Evolutionary conservation across 2,113 vertebrate genomes (phyloP), one percentile per base, ranked within the genome.

Genomic region (Percina caprodes): DNA sequence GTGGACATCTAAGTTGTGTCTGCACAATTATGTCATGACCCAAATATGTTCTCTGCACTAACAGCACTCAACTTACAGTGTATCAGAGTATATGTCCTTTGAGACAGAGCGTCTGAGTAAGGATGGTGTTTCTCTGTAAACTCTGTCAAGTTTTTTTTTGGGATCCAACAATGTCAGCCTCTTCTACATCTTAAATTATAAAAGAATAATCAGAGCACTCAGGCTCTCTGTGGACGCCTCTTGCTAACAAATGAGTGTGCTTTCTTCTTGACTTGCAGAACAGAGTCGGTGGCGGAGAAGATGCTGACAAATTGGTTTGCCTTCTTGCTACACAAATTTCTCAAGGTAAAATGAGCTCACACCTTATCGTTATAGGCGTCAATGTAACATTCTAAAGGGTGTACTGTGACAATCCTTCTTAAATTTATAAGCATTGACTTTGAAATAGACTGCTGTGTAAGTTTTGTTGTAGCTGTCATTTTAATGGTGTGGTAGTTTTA

Each of bases 231-330:
- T 45, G 76, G 84, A 92, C 13, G 52, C 15, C 83, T 77, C 72
- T 58, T 33, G 61, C 80, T 88, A 77, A 89, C 81, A 88, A 86
- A 87, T 48, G 77, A 85, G 33, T 62, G 8, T 21, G 16, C 48
- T 55, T 52, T 16, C 45, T 23, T 86, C 80, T 82, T 84, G 80
- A 83, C 89, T 82, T 86, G 66, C 89, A 98, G 97, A 94, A 98
- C 97, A 0, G 93, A 94, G 88, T 94, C 93, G 1, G 93, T 94
- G 82, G 92, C 93, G 30, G 93, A 94, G 89, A 98, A 98, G 96
- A 98, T 98, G 97, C 94, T 98, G 93, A 98, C 97, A 9, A 98
- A 98, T 86, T 98, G 97, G 97, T 98, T 98, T 48, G 97, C 97
- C 82, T 98, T 98, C 92, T 94, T 98, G 21, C 95, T 98, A 5